phyloP scores from a whole-genome alignment of 1,140 invertebrate genomes.

The Danaus melanippus region DNA sequence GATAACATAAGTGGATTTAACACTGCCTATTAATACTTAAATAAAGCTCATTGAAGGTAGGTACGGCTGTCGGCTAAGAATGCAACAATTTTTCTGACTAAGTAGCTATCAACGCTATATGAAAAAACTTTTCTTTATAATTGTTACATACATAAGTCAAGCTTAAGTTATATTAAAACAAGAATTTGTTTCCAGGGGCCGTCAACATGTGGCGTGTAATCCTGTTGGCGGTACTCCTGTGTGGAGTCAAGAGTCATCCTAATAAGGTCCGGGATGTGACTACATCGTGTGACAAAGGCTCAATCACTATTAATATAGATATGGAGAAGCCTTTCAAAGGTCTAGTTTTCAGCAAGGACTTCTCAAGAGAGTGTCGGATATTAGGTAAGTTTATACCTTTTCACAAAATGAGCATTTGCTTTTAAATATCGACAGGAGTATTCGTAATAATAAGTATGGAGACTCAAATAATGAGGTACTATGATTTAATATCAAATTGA shows the following conservation, averaged over 20 bases:
- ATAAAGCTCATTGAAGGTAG: no score
- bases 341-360: constrained; percentile 79
- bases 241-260: constrained; percentile 24
- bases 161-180: no score
- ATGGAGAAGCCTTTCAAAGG: constrained; percentile 79
- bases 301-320: constrained; percentile 70
- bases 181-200: constrained; percentile 26
- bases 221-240: constrained; percentile 31
- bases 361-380: constrained; percentile 76
- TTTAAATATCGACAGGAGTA: neutral
- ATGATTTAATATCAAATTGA: no score
- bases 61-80: no score
- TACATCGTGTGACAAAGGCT: constrained; percentile 72
- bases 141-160: no score
- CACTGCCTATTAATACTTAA: no score
- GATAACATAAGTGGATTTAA: no score
- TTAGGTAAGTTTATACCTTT: constrained; percentile 53
- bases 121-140: no score
- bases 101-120: no score
- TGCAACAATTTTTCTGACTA: no score
- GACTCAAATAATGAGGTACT: neutral
- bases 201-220: constrained; percentile 49
- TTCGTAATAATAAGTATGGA: neutral
- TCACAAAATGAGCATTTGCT: neutral
- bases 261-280: constrained; percentile 62